Evolutionary conservation across 2,888 invertebrate genomes (phyloP), one percentile per base, ranked within the genome.

Genomic region (Nomada flava): DNA sequence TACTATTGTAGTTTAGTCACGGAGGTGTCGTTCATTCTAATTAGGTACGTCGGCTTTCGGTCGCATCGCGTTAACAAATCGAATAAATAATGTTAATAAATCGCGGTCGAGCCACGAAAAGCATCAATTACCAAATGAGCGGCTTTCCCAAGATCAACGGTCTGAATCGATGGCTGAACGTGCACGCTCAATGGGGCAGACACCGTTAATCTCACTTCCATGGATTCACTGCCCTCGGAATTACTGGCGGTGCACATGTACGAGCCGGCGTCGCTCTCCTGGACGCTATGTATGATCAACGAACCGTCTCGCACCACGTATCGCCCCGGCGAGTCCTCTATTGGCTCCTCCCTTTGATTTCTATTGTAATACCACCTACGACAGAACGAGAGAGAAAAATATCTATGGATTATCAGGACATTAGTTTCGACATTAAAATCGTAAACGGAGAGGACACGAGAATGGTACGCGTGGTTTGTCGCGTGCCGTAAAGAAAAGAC

Each of bases 241-340:
- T 95, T 95, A 74, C 94, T 95, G 29, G 95, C 95, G 23, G 95
- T 95, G 90, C 95, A 95, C 86, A 94, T 94, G 89, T 95, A 95
- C 13, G 94, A 92, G 0, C 95, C 95, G 64, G 93, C 94, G 87
- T 95, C 95, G 20, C 91, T 90, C 87, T 94, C 94, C 78, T 94
- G 94, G 42, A 95, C 94, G 2, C 94, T 94, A 70, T 94, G 94
- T 88, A 95, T 94, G 83, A 95, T 94, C 77, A 95, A 91, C 23
- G 95, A 95, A 67, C 95, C 95, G 84, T 95, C 95, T 74, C 94
- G 94, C 57, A 95, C 93, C 83, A 93, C 93, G 36, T 94, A 94
- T 42, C 94, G 94, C 50, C 94, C 94, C 36, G 94, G 94, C 55
- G 94, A 92, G 72, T 94, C 94, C 81, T 95, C 94, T 76, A 95